These are phyloP conservation scores for Caligus rogercresseyi DNA, from an alignment of 1,140 invertebrate genomes.

Conservation along the genomic window DNA sequence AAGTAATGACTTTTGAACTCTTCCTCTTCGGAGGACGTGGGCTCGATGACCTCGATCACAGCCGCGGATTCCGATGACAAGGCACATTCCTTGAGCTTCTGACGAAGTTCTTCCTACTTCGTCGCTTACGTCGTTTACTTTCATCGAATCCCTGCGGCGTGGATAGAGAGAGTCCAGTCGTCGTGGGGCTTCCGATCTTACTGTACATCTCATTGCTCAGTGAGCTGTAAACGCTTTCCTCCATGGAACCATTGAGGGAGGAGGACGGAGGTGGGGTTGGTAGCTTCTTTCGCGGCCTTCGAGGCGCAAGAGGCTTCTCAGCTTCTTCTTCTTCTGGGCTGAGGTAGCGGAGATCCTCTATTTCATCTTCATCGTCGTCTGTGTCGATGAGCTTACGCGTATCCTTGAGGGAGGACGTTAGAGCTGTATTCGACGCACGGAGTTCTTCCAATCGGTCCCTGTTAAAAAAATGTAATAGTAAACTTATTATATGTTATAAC, in stretches of 20 bases:
- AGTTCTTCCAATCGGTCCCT: background rate
- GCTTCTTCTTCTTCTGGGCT: background rate
- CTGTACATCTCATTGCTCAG: conserved; percentile 9
- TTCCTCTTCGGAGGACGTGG: conserved; percentile 23
- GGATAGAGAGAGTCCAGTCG: background rate
- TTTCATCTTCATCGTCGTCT: background rate
- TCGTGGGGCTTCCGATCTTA: conserved; percentile 2
- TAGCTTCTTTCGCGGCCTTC: conserved; percentile 7
- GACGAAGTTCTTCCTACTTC: conserved; percentile 21
- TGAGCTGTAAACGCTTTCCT: conserved; percentile 8
- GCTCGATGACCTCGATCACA: conserved; percentile 27
- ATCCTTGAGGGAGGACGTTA: background rate
- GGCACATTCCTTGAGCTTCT: conserved; percentile 21
- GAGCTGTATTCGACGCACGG: background rate
- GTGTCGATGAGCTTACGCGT: background rate
- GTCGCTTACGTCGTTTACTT: background rate
- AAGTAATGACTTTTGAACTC: conserved; percentile 18
- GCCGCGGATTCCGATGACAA: conserved; percentile 25
- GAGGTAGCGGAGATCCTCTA: background rate
- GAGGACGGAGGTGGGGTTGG: background rate
- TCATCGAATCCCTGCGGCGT: background rate
- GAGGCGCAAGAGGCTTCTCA: background rate
- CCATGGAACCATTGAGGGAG: conserved; percentile 1
- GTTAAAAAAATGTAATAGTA: background rate
- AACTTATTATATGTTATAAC: no score